Conservation (phyloP, 2,888 invertebrate genomes). For the Trichopoda pennipes region DNA sequence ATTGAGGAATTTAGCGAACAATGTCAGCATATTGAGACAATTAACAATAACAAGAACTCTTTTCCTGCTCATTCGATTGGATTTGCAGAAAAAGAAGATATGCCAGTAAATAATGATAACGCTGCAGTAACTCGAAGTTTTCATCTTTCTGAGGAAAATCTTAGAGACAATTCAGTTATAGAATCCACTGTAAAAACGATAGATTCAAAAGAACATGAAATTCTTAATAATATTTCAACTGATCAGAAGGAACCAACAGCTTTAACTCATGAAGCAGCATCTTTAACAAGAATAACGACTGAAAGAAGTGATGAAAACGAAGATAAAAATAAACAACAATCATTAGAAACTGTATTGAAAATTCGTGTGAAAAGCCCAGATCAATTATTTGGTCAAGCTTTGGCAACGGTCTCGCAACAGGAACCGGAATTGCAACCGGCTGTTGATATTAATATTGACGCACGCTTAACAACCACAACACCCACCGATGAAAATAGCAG, state of each 20-base stretch:
- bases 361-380: slow-evolving; percentile 54
- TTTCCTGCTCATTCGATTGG: background rate
- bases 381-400: slow-evolving; percentile 22
- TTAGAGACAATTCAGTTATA: no score
- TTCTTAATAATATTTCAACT: background rate
- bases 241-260: background rate
- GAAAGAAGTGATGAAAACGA: background rate
- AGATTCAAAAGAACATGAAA: background rate
- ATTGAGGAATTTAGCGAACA: background rate
- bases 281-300: no score
- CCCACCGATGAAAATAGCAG: slow-evolving; percentile 73
- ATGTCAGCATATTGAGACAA: background rate
- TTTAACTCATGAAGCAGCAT: background rate
- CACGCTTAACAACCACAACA: slow-evolving; percentile 50
- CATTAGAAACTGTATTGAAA: slow-evolving; percentile 30
- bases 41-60: background rate
- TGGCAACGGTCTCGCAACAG: slow-evolving; percentile 7
- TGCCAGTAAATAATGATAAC: background rate
- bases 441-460: slow-evolving; percentile 36
- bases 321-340: background rate
- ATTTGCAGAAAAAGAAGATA: background rate
- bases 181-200: background rate
- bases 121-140: background rate
- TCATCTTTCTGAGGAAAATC: background rate
- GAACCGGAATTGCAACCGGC: slow-evolving; percentile 15